Evolutionary conservation across 2,888 invertebrate genomes (phyloP).

Genomic region (Agrotis ipsilon): DNA sequence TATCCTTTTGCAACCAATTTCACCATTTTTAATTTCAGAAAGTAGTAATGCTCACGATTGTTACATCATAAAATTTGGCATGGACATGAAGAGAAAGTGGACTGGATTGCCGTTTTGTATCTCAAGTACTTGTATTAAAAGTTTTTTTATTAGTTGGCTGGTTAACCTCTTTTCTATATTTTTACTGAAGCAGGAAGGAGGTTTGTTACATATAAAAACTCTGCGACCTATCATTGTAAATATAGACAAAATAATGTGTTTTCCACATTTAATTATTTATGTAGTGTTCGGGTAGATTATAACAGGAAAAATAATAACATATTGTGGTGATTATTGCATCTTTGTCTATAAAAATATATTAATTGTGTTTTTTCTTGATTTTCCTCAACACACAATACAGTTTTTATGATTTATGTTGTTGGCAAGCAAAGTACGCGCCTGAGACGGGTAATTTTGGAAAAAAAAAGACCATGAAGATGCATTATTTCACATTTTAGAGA

Average conservation of each 20-base stretch:
- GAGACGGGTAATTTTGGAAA: too few species aligned
- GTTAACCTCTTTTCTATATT: neutral
- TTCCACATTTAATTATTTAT: constrained; percentile 2
- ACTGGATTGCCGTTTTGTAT: neutral
- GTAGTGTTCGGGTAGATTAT: neutral
- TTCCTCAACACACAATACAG: constrained; percentile 27
- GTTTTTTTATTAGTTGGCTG: neutral
- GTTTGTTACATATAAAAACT: neutral
- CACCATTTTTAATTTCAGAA: neutral
- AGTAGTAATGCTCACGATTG: neutral
- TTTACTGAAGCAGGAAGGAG: neutral
- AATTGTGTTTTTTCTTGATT: constrained; percentile 13
- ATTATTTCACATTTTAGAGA: neutral
- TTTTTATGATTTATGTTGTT: neutral
- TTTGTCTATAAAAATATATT: constrained; percentile 3
- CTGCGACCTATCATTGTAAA: neutral
- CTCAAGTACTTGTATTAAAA: neutral
- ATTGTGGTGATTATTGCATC: constrained; percentile 3
- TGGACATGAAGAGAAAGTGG: constrained; percentile 26
- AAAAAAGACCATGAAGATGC: neutral
- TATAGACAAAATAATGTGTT: neutral
- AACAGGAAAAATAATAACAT: constrained; percentile 44
- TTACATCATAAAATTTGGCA: constrained; percentile 21
- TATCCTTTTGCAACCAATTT: neutral
- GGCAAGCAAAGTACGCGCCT: too few species aligned